phyloP scores from a whole-genome alignment of 2,888 invertebrate species.

The Aethes cnicana region DNA sequence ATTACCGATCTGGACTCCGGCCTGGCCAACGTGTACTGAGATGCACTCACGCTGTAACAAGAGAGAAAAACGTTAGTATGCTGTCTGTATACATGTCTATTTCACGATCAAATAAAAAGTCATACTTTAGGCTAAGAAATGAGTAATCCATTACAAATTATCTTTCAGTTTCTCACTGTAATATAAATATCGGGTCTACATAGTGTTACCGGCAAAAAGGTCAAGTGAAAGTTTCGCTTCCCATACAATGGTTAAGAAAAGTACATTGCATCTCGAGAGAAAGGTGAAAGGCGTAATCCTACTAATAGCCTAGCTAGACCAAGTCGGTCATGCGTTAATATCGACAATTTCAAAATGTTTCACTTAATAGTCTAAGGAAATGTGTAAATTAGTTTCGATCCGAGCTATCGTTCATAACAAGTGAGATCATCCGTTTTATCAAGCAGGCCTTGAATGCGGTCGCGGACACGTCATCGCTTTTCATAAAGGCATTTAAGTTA shows the following conservation, averaged over 20 bases:
- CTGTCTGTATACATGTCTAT: too few relatives aligned
- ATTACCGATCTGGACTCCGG: slow-evolving; percentile 94
- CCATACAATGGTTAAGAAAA: slow-evolving; percentile 7
- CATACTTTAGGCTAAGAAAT: too few relatives aligned
- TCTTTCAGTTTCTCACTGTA: too few relatives aligned
- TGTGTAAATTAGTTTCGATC: slow-evolving; percentile 22
- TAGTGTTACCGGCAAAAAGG: too few relatives aligned
- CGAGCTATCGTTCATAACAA: slow-evolving; percentile 31
- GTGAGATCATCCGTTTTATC: slow-evolving; percentile 53
- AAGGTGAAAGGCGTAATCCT: slow-evolving; percentile 41
- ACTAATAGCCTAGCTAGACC: background rate
- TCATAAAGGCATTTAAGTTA: background rate
- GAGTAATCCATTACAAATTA: too few relatives aligned
- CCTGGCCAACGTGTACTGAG: slow-evolving; percentile 83
- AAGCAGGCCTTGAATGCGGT: slow-evolving; percentile 46
- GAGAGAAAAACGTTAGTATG: background rate
- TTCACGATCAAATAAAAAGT: too few relatives aligned
- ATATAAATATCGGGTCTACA: too few relatives aligned
- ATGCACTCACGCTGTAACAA: slow-evolving; percentile 83
- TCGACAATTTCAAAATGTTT: too few relatives aligned
- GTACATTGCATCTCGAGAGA: slow-evolving; percentile 33
- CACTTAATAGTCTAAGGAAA: background rate
- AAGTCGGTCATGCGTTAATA: too few relatives aligned
- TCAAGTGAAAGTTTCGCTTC: slow-evolving; percentile 9
- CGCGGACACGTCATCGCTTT: slow-evolving; percentile 44